Conservation (phyloP, 2,113 vertebrate species). For the Petrocephalus microphthalmus region DNA sequence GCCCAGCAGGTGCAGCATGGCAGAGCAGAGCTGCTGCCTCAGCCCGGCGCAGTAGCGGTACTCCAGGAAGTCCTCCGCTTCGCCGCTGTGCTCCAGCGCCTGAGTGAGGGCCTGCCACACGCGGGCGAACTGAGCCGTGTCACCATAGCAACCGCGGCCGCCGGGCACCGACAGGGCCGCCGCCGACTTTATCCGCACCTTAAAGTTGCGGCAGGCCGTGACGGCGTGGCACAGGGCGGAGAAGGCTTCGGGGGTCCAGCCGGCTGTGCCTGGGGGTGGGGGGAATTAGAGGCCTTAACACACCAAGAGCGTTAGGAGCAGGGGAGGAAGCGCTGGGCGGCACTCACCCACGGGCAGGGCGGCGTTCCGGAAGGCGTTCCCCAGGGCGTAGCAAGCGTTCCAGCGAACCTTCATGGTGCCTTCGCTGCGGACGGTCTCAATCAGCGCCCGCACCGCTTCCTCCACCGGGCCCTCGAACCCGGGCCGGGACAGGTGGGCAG, state of each 20-base stretch:
- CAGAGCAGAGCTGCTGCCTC: slow-evolving; percentile 73
- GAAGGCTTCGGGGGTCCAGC: slow-evolving; percentile 76
- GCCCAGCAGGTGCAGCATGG: slow-evolving; percentile 75
- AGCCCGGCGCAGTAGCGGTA: slow-evolving; percentile 90
- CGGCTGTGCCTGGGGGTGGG: slow-evolving; percentile 63
- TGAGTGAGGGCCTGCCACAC: slow-evolving; percentile 78
- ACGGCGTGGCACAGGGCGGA: slow-evolving; percentile 75
- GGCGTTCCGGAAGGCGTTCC: slow-evolving; percentile 88
- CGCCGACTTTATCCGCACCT: slow-evolving; percentile 90
- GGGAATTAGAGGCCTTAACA: background rate
- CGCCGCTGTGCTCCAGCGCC: slow-evolving; percentile 80
- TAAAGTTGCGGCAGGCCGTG: slow-evolving; percentile 92
- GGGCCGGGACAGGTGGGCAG: slow-evolving; percentile 69
- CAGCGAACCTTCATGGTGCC: slow-evolving; percentile 94
- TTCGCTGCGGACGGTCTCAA: slow-evolving; percentile 75
- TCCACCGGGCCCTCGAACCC: slow-evolving; percentile 74
- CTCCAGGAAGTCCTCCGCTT: slow-evolving; percentile 83
- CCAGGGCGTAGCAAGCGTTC: slow-evolving; percentile 93
- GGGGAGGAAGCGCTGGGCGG: background rate
- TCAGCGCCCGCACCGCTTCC: slow-evolving; percentile 75
- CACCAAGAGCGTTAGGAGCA: background rate
- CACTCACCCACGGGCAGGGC: slow-evolving; percentile 78
- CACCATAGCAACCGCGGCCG: slow-evolving; percentile 69
- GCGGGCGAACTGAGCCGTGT: slow-evolving; percentile 58
- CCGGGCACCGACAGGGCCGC: slow-evolving; percentile 75